Conservation (phyloP, 2,113 vertebrate genomes). For the Dendrocopos noguchii region DNA sequence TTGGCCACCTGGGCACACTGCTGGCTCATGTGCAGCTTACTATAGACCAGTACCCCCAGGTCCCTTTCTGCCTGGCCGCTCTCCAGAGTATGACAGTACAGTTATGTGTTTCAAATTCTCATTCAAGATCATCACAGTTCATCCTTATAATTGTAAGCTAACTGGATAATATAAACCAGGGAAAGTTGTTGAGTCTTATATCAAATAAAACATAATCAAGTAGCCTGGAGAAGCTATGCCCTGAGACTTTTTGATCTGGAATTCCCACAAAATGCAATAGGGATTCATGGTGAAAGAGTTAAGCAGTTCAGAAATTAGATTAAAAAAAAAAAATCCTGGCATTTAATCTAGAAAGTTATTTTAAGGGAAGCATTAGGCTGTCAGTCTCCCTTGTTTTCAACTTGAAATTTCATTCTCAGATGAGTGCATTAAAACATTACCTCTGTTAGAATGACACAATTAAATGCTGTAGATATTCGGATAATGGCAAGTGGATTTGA, state of each 20-base stretch:
- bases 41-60: no score
- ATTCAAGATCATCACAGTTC: not conserved
- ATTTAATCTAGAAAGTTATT: not conserved
- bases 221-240: not conserved
- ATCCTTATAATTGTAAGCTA: slow-evolving; percentile 6
- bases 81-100: not conserved
- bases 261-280: not conserved
- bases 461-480: slow-evolving; percentile 15
- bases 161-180: not conserved
- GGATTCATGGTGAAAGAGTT: not conserved
- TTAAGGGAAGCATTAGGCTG: not conserved
- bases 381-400: slow-evolving; percentile 24
- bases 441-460: not conserved
- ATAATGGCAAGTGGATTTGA: slow-evolving; percentile 1
- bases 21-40: no score
- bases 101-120: not conserved
- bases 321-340: not conserved
- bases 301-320: not conserved
- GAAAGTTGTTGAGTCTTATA: not conserved
- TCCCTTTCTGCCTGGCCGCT: no score
- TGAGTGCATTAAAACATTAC: slow-evolving; percentile 12
- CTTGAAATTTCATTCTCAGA: slow-evolving; percentile 2
- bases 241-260: not conserved
- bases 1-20: no score
- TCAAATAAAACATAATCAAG: not conserved